These are phyloP conservation scores for Mechanitis messenoides DNA, from an alignment of 2,888 invertebrate species.

Conservation along the genomic window DNA sequence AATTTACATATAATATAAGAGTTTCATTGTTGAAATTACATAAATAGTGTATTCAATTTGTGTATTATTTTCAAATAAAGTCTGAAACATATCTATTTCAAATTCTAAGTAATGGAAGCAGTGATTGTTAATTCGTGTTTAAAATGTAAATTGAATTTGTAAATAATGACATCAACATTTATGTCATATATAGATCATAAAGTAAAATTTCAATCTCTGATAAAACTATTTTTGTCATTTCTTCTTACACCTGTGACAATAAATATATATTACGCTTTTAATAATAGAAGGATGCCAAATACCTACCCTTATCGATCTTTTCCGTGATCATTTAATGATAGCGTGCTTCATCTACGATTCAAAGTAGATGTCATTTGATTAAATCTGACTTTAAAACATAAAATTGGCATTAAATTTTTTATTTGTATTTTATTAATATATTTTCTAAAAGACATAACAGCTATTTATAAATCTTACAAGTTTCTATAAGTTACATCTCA, in stretches of 20 bases:
- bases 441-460: neutral
- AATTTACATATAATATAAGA: neutral
- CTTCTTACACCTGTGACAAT: conserved; percentile 74
- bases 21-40: conserved; percentile 1
- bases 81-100: conserved; percentile 71
- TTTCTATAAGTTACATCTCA: neutral
- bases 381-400: too few relatives aligned
- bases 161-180: conserved; percentile 37
- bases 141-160: conserved; percentile 49
- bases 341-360: neutral
- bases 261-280: conserved; percentile 75
- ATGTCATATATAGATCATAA: conserved; percentile 31
- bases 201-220: conserved; percentile 30
- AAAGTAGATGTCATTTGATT: neutral
- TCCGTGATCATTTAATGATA: conserved; percentile 7
- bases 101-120: conserved; percentile 51
- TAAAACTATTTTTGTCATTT: conserved; percentile 47
- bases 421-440: too few relatives aligned
- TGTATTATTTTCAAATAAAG: conserved; percentile 36
- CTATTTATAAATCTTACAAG: neutral
- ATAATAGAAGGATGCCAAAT: conserved; percentile 64
- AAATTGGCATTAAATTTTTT: too few relatives aligned
- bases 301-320: conserved; percentile 9
- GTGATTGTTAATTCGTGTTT: conserved; percentile 52
- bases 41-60: conserved; percentile 8